These are phyloP conservation scores for Plusia festucae DNA, from an alignment of 2,888 invertebrate genomes.

Conservation along the genomic window DNA sequence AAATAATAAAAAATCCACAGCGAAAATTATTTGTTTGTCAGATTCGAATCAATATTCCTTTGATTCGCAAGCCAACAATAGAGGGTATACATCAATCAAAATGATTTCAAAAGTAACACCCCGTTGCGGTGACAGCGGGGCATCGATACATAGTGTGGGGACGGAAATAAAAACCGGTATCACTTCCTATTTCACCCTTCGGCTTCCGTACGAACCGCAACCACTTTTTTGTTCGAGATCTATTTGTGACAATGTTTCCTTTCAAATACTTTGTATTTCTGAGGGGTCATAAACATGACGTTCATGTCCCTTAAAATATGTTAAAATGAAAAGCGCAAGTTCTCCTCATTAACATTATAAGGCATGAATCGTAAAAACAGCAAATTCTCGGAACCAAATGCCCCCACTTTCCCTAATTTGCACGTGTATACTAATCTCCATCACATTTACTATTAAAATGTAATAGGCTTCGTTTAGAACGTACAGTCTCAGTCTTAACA, in stretches of 20 bases:
- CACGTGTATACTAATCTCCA: conserved; percentile 38
- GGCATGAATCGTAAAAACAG: conserved; percentile 33
- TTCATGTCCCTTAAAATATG: conserved; percentile 17
- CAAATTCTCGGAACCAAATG: conserved; percentile 15
- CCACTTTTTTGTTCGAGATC: conserved; percentile 52
- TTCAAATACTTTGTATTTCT: conserved; percentile 27
- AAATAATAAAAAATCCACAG: conserved; percentile 41
- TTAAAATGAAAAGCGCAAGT: conserved; percentile 35
- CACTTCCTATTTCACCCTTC: conserved; percentile 82
- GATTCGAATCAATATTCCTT: conserved; percentile 68
- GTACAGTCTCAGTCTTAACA: conserved; percentile 22
- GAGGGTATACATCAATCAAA: conserved; percentile 81
- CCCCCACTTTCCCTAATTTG: conserved; percentile 50
- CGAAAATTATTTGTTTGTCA: conserved; percentile 59
- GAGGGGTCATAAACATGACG: neutral
- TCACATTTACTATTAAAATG: conserved; percentile 28
- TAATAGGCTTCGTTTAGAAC: conserved; percentile 21
- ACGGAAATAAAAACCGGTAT: conserved; percentile 83
- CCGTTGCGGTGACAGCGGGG: conserved; percentile 78
- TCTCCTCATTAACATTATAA: conserved; percentile 31
- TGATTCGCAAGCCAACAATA: conserved; percentile 66
- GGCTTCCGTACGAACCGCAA: conserved; percentile 67
- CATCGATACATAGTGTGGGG: conserved; percentile 78
- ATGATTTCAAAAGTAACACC: conserved; percentile 73
- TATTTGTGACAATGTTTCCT: conserved; percentile 50